Percentiles rank a stretch among this genome's conserved stretches.
Evolutionary conservation across 2,888 invertebrate species (phyloP).

Genomic region (Clivina fossor): DNA sequence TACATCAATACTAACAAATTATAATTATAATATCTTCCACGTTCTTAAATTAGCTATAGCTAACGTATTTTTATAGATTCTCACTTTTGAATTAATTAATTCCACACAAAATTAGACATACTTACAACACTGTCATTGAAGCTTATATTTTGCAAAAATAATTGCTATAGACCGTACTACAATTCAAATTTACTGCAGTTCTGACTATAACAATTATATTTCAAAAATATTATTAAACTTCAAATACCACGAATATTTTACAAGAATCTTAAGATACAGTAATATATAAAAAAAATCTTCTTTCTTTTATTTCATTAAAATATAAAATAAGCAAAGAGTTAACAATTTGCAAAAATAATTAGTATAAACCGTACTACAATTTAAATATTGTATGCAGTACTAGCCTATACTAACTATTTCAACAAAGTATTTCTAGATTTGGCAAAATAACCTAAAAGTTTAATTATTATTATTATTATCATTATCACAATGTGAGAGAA

Average conservation of each 20-base stretch:
- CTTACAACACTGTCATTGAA: not conserved
- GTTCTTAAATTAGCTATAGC: too few relatives aligned
- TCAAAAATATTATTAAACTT: too few relatives aligned
- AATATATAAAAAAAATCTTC: too few relatives aligned
- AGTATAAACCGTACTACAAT: conserved; percentile 28
- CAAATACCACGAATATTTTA: too few relatives aligned
- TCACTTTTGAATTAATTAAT: too few relatives aligned
- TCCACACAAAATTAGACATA: not conserved
- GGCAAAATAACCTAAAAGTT: too few relatives aligned
- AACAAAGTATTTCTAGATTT: too few relatives aligned
- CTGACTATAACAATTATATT: not conserved
- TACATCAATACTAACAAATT: not conserved
- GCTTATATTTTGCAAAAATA: not conserved
- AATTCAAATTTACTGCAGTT: not conserved
- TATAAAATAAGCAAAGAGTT: not conserved
- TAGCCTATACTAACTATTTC: conserved; percentile 1
- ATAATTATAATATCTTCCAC: not conserved
- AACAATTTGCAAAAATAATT: not conserved
- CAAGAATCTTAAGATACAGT: too few relatives aligned
- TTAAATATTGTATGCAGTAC: conserved; percentile 8
- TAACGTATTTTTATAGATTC: too few relatives aligned
- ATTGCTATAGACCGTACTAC: not conserved
- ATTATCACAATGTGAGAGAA: too few relatives aligned
- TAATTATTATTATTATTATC: too few relatives aligned
- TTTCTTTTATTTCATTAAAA: too few relatives aligned